Percentiles rank a stretch among this genome's conserved stretches.
phyloP scores from a whole-genome alignment of 2,888 invertebrate genomes.

The Epinotia demarniana region DNA sequence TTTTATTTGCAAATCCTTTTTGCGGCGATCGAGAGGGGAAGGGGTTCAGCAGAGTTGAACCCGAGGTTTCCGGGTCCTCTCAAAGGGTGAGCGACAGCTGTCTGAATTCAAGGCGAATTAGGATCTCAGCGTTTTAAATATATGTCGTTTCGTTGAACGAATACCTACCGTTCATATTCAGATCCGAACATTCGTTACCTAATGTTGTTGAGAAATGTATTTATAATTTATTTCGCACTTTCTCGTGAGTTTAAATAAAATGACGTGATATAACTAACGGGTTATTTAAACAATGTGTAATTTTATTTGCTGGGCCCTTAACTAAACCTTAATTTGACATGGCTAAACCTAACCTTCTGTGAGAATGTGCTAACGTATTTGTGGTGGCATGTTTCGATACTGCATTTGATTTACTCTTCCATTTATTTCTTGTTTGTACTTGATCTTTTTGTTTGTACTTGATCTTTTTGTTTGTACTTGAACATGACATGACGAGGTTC shows the following conservation, averaged over 20 bases:
- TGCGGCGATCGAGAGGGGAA: background rate
- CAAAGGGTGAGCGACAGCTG: slow-evolving; percentile 27
- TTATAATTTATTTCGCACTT: slow-evolving; percentile 55
- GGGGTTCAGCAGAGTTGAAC: slow-evolving; percentile 5
- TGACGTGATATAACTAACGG: slow-evolving; percentile 33
- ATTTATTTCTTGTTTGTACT: slow-evolving; percentile 33
- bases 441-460: slow-evolving; percentile 10
- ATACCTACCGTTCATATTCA: slow-evolving; percentile 52
- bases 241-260: slow-evolving; percentile 47
- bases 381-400: slow-evolving; percentile 67
- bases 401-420: slow-evolving; percentile 52
- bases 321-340: slow-evolving; percentile 59
- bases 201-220: slow-evolving; percentile 62
- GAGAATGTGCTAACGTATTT: slow-evolving; percentile 71
- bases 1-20: background rate
- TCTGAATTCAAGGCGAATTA: slow-evolving; percentile 36
- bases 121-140: slow-evolving; percentile 27
- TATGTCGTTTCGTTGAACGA: slow-evolving; percentile 4
- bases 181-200: slow-evolving; percentile 65
- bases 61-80: slow-evolving; percentile 12
- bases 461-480: slow-evolving; percentile 16
- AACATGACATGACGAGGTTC: slow-evolving; percentile 23
- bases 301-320: slow-evolving; percentile 62
- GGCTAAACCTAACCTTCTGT: slow-evolving; percentile 60
- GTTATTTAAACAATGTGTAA: slow-evolving; percentile 56